Evolutionary conservation across 2,888 invertebrate genomes (phyloP), one percentile per base, ranked within the genome.

Genomic region (Pyrrhopygopsis socrates): DNA sequence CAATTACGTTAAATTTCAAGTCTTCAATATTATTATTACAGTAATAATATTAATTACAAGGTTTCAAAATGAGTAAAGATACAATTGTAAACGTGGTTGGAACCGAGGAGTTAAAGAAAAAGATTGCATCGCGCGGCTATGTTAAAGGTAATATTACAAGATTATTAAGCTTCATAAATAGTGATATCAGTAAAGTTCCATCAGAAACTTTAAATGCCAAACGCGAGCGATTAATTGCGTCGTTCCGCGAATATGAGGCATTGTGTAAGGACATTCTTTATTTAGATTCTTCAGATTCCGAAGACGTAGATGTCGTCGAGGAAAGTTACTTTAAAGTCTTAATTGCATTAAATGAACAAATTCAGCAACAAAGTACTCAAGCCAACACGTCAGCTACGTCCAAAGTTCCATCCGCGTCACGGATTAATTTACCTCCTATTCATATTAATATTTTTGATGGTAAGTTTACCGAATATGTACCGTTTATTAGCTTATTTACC

Each of bases 401-500:
- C 20, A 38, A 20, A 38, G 50, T 20, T 71, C 41, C 41, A 24
- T 50, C 50, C 50, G 8, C 50, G 50, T 50, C 50, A 24, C 11
- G 24, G 27, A 68, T 34, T 22, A 54, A 50, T 8, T 24, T 77
- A 41, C 87, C 84, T 18, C 22, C 81, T 13, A 82, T 87, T 20
- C 45, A 63, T 3, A 70, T 88, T 11, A 68, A 68, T 22, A 58
- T 27, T 13, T 89, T 89, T 70, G 24, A 50, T 68, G 89, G 89
- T 79, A 83, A 83, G 73, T 89, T 63, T 15, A 74, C 79, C 2
- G 85, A 89, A 6, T 89, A 80, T 38, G 68, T 54, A 8, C 77
- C 87, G 2, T 89, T 89, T 34, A 89, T 87, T 2, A 78, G 80
- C 18, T 11, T 89, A 20, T 89, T 78, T 50, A 67, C 38, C 20